These are phyloP conservation scores for Corbicula japonica DNA, from an alignment of 2,888 invertebrate species.

Conservation along the genomic window DNA sequence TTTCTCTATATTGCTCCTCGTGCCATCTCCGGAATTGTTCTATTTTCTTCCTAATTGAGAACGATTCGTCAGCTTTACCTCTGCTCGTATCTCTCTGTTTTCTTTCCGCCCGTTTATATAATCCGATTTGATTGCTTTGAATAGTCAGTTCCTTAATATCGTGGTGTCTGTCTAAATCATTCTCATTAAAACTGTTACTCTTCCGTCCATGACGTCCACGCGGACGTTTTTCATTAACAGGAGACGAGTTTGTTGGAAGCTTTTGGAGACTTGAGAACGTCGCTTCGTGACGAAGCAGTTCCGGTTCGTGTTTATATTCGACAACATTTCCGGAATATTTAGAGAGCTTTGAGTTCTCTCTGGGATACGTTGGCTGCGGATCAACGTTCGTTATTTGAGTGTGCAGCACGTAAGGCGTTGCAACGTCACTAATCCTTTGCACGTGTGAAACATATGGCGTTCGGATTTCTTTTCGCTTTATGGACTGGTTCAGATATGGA, in stretches of 20 bases:
- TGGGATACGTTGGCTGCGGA: slow-evolving; percentile 33
- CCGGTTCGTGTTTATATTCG: slow-evolving; percentile 62
- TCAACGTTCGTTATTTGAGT: slow-evolving; percentile 67
- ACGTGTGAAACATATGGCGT: slow-evolving; percentile 66
- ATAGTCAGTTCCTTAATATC: slow-evolving; percentile 67
- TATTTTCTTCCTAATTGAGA: slow-evolving; percentile 81
- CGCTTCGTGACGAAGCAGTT: slow-evolving; percentile 59
- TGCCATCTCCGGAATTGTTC: slow-evolving; percentile 83
- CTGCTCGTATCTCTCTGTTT: slow-evolving; percentile 55
- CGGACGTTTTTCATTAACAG: slow-evolving; percentile 65
- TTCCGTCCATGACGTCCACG: slow-evolving; percentile 63
- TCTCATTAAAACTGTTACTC: slow-evolving; percentile 56
- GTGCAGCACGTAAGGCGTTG: slow-evolving; percentile 71
- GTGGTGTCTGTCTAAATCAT: slow-evolving; percentile 45
- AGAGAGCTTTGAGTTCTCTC: slow-evolving; percentile 67
- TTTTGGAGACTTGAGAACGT: slow-evolving; percentile 69
- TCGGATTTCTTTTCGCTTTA: slow-evolving; percentile 65
- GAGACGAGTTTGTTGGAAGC: slow-evolving; percentile 64
- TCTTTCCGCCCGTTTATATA: slow-evolving; percentile 68
- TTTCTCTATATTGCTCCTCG: slow-evolving; percentile 80
- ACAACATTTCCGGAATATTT: slow-evolving; percentile 68
- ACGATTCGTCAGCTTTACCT: slow-evolving; percentile 72
- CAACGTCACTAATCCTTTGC: slow-evolving; percentile 64
- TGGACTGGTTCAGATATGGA: slow-evolving; percentile 30
- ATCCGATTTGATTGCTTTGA: slow-evolving; percentile 73